Evolutionary conservation across 2,888 invertebrate species (phyloP), one percentile per base, ranked within the genome.

Genomic region (Hirudinaria manillensis): DNA sequence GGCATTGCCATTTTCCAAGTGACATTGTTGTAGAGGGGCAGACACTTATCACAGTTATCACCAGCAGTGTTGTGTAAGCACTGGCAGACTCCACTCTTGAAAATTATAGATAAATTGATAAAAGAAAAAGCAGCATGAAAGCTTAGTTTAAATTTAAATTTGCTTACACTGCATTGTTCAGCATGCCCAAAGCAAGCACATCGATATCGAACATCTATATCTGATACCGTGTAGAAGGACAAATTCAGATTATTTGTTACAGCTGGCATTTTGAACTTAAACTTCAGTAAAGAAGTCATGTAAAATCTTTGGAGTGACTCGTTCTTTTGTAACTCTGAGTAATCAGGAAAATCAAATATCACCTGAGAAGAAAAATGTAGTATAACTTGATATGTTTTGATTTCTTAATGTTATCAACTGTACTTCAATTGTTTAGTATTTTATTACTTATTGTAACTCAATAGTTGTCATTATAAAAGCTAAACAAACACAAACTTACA

Each of bases 141-240:
- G 16, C 19, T 27, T 72, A 32, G 32, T 29, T 72, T 72, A 29
- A 10, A 4, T 10, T 16, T 16, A 1, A 3, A 51, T 19, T 24
- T 36, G 53, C 79, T 66, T 72, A 81, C 80, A 13, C 67, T 74
- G 67, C 81, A 81, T 21, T 21, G 24, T 13, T 72, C 34, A 7
- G 79, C 77, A 68, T 81, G 81, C 4, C 81, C 81, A 67, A 76
- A 80, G 66, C 81, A 81, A 21, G 77, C 72, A 75, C 81, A 81
- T 36, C 77, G 77, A 3, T 80, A 81, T 0, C 77, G 74, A 19
- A 81, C 74, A n/a, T 78, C 77, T n/a, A 81, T 76, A 74, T 80
- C 79, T 7, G 80, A 78, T 2, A 81, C 74, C 7, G 78, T 79
- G 68, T 80, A 81, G 71, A 80, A 81, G 10, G 80, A 80, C 38